These are phyloP conservation scores for Tamias sibiricus DNA, from an alignment of 2,113 vertebrate species.

Conservation along the genomic window DNA sequence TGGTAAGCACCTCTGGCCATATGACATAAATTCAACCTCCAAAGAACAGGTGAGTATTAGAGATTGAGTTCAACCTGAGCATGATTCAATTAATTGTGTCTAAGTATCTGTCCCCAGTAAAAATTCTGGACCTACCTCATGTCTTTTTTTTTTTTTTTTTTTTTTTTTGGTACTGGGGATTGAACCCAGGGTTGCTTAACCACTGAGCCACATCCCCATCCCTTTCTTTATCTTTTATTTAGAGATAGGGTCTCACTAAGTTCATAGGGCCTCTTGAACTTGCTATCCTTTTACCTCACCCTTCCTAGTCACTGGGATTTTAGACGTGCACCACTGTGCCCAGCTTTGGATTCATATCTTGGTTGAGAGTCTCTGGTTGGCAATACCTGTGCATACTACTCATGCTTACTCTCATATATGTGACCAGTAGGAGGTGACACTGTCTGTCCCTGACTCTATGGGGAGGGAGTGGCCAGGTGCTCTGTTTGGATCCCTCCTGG, in stretches of 20 bases:
- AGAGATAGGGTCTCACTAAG: no score
- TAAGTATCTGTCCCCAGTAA: background rate
- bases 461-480: background rate
- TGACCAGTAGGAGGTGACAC: background rate
- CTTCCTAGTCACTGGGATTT: no score
- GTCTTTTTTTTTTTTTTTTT: no score
- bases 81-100: background rate
- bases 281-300: no score
- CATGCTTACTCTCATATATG: fast-evolving
- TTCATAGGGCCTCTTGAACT: no score
- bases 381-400: fast-evolving
- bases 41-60: background rate
- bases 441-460: background rate
- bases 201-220: no score
- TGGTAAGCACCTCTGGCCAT: background rate
- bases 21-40: background rate
- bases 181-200: no score
- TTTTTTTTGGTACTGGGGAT: no score
- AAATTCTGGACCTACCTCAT: background rate
- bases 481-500: background rate
- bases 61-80: background rate
- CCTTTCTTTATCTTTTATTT: no score
- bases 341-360: background rate
- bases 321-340: no score
- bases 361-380: background rate